Base-by-base conservation (phyloP, 2,797 vertebrate genomes). In the Mormyrops boulengeri region DNA sequence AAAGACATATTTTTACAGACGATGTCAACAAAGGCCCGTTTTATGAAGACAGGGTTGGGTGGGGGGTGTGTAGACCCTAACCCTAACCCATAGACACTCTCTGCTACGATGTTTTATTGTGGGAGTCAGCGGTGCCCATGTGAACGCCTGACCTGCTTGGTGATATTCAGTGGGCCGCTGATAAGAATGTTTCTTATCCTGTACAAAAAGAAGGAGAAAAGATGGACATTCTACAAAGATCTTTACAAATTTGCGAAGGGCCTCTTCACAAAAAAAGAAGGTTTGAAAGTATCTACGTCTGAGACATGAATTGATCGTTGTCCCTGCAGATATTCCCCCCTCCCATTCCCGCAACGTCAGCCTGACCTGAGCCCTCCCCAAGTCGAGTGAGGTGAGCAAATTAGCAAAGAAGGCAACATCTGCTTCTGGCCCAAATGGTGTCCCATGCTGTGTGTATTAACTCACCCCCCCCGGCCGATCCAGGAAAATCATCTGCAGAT, bases 101-200 rank as follows among this genome's bases (percentile, higher is more conserved):
- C 94, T 17, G 91, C 94, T 85, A 93, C 92, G 84, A 95, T 57
- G 17, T 6, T 92, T 89, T 1, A 1, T 0, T 1, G 0, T 1
- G 0, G 95, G 95, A 0, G 91, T 94, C 92, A 0, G 66, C 12
- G 6, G 26, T 12, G 26, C 12, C 3, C 4, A 88, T 88, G 1
- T 69, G 50, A 50, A 91, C 87, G 62, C 17, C 1, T 93, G 86
- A 0, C 92, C 47, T 90, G 60, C 88, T 92, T 94, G 41, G 12
- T 93, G 88, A 94, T 91, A 0, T 92, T 93, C 41, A 91, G 12
- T 0, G 94, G 94, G 12, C 94, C 94, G 4, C 91, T 95, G 6
- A 95, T 88, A 62, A 95, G 90, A 3, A 96, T 44, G 26, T 93
- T 55, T 2, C 88, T 0, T 26, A 95, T 62, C 60, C 60, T 66